A percentile compares a stretch with the other conserved stretches of the same genome.
These are phyloP conservation scores for Periphyllus acericola DNA, from an alignment of 2,888 invertebrate species.

Conservation along the genomic window DNA sequence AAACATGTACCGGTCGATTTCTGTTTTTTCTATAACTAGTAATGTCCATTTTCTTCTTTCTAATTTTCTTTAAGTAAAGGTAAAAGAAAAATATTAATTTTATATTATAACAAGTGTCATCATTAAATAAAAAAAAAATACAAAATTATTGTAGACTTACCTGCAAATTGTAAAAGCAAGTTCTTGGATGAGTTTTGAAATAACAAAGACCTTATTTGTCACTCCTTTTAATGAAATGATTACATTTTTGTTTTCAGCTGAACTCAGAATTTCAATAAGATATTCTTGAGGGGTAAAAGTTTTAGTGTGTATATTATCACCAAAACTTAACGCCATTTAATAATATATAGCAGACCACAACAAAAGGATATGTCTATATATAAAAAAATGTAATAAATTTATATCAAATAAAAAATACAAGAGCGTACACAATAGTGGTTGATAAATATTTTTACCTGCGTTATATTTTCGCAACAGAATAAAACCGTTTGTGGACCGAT, in stretches of 20 bases:
- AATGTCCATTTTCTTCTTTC: conserved; percentile 64
- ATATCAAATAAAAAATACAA: too few relatives aligned
- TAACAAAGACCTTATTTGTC: conserved; percentile 85
- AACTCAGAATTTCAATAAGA: conserved; percentile 82
- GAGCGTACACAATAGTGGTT: too few relatives aligned
- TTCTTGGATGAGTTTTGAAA: conserved; percentile 87
- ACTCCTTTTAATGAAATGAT: conserved; percentile 82
- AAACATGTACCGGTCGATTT: conserved; percentile 64
- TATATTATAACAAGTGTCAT: conserved; percentile 66
- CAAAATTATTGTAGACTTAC: conserved; percentile 66
- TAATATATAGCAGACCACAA: not conserved
- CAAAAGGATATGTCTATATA: not conserved
- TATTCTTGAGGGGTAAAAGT: conserved; percentile 83
- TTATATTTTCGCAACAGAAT: too few relatives aligned
- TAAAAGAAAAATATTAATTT: conserved; percentile 64
- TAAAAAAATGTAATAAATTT: not conserved
- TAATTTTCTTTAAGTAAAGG: conserved; percentile 23
- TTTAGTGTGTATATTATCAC: conserved; percentile 78
- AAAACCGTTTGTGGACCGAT: too few relatives aligned
- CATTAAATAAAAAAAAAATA: not conserved
- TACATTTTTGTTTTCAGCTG: conserved; percentile 78
- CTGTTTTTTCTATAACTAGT: conserved; percentile 64
- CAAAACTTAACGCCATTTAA: conserved; percentile 66
- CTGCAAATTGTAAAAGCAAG: conserved; percentile 77
- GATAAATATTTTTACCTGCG: too few relatives aligned